These are phyloP conservation scores for Sicus ferrugineus DNA, from an alignment of 2,888 invertebrate genomes.

Conservation along the genomic window DNA sequence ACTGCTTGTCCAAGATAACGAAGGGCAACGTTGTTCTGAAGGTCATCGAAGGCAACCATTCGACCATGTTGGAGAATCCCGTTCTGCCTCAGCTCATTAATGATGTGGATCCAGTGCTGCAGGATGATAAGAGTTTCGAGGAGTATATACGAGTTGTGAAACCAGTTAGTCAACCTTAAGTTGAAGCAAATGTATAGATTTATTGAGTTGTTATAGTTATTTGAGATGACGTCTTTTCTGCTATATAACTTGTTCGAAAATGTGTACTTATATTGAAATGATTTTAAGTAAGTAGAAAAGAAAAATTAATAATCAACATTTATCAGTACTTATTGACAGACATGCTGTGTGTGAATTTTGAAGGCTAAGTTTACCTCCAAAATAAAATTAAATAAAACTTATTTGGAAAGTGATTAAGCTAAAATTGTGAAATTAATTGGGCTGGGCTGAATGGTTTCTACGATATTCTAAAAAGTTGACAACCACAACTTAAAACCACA, in stretches of 20 bases:
- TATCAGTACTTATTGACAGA: no score
- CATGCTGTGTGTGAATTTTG: no score
- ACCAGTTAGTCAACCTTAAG: constrained; percentile 37
- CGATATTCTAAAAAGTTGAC: no score
- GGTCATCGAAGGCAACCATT: constrained; percentile 77
- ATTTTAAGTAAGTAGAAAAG: no score
- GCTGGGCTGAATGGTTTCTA: no score
- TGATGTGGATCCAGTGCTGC: constrained; percentile 57
- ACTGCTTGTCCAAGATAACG: constrained; percentile 71
- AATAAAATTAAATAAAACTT: no score
- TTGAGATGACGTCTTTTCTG: background rate
- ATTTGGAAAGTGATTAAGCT: no score
- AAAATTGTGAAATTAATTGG: no score
- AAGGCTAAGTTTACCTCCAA: no score
- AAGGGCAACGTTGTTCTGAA: constrained; percentile 69
- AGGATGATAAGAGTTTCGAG: constrained; percentile 58
- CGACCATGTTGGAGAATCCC: constrained; percentile 73
- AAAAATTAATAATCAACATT: no score
- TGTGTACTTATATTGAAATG: no score
- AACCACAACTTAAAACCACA: no score
- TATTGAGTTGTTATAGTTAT: background rate
- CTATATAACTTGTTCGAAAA: background rate
- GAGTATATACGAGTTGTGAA: constrained; percentile 53
- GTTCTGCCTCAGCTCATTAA: constrained; percentile 73
- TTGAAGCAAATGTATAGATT: background rate